phyloP scores from a whole-genome alignment of 2,888 invertebrate species.

The Agelastica alni region DNA sequence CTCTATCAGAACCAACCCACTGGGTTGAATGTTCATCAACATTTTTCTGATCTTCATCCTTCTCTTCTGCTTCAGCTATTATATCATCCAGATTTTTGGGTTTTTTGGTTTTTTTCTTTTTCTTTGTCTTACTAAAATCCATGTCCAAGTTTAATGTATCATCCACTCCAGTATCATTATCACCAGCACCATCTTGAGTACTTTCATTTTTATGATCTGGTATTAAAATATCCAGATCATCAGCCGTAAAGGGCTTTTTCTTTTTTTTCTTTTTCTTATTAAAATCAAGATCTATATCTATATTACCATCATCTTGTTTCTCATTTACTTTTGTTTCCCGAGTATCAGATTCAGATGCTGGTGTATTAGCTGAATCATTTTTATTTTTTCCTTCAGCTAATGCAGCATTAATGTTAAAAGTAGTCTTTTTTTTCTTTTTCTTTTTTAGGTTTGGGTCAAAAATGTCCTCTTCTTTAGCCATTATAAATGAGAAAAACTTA shows the following conservation, averaged over 20 bases:
- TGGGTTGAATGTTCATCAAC: slow-evolving; percentile 75
- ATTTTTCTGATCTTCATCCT: slow-evolving; percentile 80
- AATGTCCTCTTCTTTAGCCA: too few relatives aligned
- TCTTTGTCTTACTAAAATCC: slow-evolving; percentile 85
- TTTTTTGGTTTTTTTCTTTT: slow-evolving; percentile 91
- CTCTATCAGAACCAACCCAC: slow-evolving; percentile 85
- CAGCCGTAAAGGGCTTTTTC: slow-evolving; percentile 85
- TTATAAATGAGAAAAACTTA: too few relatives aligned
- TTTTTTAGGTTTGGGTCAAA: slow-evolving; percentile 86
- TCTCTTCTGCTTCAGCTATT: slow-evolving; percentile 77
- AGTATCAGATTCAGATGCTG: slow-evolving; percentile 37
- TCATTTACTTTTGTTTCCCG: slow-evolving; percentile 57
- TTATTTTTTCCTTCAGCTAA: slow-evolving; percentile 65
- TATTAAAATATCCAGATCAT: slow-evolving; percentile 80
- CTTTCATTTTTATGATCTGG: slow-evolving; percentile 69
- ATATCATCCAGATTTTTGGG: slow-evolving; percentile 83
- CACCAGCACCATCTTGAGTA: slow-evolving; percentile 60
- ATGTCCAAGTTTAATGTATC: slow-evolving; percentile 81
- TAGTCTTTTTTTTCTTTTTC: slow-evolving; percentile 95
- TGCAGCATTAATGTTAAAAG: slow-evolving; percentile 88
- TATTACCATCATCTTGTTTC: slow-evolving; percentile 67
- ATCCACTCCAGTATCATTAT: slow-evolving; percentile 66
- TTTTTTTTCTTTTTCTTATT: slow-evolving; percentile 92
- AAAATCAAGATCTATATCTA: slow-evolving; percentile 81
- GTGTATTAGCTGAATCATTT: slow-evolving; percentile 30